Evolutionary conservation across 2,888 invertebrate species (phyloP).

Genomic region (Nudaria mundana): DNA sequence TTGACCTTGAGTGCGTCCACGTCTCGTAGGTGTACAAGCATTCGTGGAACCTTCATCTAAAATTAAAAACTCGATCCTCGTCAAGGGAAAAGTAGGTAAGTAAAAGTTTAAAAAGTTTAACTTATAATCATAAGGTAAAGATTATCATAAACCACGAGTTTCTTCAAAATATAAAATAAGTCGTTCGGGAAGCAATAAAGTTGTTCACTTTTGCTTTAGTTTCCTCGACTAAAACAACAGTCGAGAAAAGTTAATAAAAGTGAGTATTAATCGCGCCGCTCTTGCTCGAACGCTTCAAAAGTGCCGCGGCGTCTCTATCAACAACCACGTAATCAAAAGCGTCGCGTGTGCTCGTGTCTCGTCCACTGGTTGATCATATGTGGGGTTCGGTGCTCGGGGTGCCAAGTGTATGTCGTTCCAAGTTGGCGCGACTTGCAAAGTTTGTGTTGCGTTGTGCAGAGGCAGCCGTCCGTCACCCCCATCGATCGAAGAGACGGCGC

Average conservation of each 20-base stretch:
- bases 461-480: conserved; percentile 46
- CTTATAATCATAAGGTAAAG: no score
- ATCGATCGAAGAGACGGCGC: conserved; percentile 68
- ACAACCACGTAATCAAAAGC: conserved; percentile 14
- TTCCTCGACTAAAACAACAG: conserved; percentile 14
- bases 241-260: conserved; percentile 22
- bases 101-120: no score
- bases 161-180: no score
- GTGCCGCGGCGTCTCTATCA: conserved; percentile 10
- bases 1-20: no score
- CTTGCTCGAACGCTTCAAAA: conserved; percentile 4
- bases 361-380: conserved; percentile 69
- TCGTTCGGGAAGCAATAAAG: no score
- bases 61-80: no score
- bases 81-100: no score
- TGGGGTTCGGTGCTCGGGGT: conserved; percentile 39
- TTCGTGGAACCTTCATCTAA: no score
- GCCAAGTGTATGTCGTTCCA: conserved; percentile 62
- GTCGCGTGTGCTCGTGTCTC: conserved; percentile 30
- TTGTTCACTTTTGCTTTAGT: conserved; percentile 8
- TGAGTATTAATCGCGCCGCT: conserved; percentile 6
- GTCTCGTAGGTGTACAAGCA: no score
- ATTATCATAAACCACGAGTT: no score
- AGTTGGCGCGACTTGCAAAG: conserved; percentile 62
- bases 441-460: conserved; percentile 54